These are phyloP conservation scores for Abramis brama DNA, from an alignment of 2,113 vertebrate species.

Conservation along the genomic window DNA sequence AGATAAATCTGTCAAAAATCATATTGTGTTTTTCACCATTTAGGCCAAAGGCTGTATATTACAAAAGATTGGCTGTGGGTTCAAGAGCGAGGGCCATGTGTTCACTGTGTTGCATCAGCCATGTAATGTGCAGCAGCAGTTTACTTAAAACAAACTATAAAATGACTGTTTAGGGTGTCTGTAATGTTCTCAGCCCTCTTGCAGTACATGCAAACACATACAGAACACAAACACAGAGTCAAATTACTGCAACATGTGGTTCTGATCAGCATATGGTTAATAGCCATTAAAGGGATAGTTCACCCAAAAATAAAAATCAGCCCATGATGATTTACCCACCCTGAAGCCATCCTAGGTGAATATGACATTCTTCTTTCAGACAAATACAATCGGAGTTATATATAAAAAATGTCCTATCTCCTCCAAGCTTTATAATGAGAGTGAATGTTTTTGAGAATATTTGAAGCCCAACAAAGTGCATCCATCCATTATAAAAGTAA, in stretches of 20 bases:
- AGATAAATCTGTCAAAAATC: slow-evolving; percentile 32
- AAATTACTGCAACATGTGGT: slow-evolving; percentile 69
- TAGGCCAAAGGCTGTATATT: slow-evolving; percentile 31
- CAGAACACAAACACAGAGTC: not conserved
- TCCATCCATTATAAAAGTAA: too few relatives aligned
- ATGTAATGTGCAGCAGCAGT: slow-evolving; percentile 48
- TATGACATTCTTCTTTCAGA: too few relatives aligned
- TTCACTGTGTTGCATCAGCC: slow-evolving; percentile 67
- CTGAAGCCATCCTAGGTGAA: too few relatives aligned
- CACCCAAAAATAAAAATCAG: too few relatives aligned
- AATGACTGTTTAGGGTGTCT: slow-evolving; percentile 57
- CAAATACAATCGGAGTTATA: too few relatives aligned
- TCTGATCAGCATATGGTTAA: slow-evolving; percentile 67
- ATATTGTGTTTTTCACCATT: slow-evolving; percentile 21
- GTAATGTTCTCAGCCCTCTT: slow-evolving; percentile 57
- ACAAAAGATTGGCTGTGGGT: slow-evolving; percentile 63
- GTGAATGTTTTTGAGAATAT: too few relatives aligned
- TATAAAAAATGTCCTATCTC: too few relatives aligned
- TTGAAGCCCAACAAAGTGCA: too few relatives aligned
- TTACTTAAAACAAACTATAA: slow-evolving; percentile 58
- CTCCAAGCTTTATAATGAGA: too few relatives aligned
- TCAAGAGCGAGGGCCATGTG: slow-evolving; percentile 65
- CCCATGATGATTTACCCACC: too few relatives aligned
- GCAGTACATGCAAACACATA: slow-evolving; percentile 30
- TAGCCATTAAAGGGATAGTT: slow-evolving; percentile 53